Evolutionary conservation across 2,113 vertebrate genomes (phyloP).

Genomic region (Sinosuthora webbiana): DNA sequence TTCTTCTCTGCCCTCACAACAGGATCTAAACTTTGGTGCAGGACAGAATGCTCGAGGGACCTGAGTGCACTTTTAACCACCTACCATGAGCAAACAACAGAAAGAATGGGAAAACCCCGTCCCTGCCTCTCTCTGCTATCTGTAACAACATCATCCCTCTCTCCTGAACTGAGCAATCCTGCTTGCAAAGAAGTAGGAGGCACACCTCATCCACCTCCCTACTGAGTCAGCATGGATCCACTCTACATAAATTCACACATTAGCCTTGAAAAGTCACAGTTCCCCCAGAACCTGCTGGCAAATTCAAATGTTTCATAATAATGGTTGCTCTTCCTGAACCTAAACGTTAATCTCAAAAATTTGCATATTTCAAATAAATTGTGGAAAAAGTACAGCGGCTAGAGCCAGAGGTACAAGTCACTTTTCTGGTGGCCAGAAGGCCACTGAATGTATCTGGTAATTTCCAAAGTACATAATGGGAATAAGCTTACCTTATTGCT

Average conservation of each 20-base stretch:
- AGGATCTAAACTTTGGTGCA: neutral
- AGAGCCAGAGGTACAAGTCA: fast-evolving
- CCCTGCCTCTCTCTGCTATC: neutral
- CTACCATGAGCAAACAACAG: neutral
- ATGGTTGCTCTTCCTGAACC: neutral
- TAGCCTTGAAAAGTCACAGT: neutral
- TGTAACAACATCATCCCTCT: neutral
- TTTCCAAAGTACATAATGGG: neutral
- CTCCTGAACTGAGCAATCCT: neutral
- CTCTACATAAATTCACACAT: neutral
- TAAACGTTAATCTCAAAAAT: neutral
- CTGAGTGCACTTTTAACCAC: neutral
- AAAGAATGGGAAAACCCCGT: neutral
- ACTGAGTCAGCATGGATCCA: neutral
- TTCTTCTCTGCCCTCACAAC: neutral
- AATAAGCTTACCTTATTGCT: constrained; percentile 1
- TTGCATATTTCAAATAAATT: neutral
- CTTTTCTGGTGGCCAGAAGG: neutral
- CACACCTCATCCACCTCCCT: neutral
- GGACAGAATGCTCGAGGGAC: neutral
- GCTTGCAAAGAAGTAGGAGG: neutral
- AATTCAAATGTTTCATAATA: fast-evolving
- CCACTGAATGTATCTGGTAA: neutral
- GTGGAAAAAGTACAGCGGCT: neutral
- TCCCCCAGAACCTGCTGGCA: neutral